Evolutionary conservation across 2,888 invertebrate genomes (phyloP).

Genomic region (Nomada hirtipes): DNA sequence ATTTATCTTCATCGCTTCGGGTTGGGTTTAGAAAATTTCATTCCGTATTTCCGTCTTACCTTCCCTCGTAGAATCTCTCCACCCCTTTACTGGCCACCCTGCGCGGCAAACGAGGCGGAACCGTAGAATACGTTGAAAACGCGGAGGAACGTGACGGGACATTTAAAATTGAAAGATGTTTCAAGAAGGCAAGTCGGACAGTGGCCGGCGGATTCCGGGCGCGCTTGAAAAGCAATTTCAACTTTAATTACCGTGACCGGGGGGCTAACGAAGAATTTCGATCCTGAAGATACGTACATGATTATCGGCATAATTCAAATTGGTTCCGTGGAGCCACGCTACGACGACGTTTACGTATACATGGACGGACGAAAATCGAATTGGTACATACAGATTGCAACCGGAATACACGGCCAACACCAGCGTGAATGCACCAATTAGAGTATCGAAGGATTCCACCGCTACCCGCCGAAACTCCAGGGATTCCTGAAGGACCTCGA

Average conservation of each 20-base stretch:
- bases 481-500: constrained; percentile 81
- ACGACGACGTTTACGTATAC: constrained; percentile 56
- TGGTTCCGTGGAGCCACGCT: constrained; percentile 50
- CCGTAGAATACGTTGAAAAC: constrained; percentile 1
- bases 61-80: too few relatives aligned
- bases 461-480: constrained; percentile 78
- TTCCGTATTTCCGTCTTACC: too few relatives aligned
- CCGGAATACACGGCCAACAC: constrained; percentile 70
- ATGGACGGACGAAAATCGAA: constrained; percentile 62
- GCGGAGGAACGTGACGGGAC: constrained; percentile 37
- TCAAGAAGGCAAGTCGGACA: constrained; percentile 28
- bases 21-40: too few relatives aligned
- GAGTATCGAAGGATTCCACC: constrained; percentile 81
- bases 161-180: constrained; percentile 23
- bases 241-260: constrained; percentile 57
- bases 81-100: background rate
- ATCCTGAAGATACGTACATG: constrained; percentile 58
- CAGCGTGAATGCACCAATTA: constrained; percentile 81
- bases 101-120: background rate
- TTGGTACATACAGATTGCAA: constrained; percentile 66
- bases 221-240: constrained; percentile 59
- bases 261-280: constrained; percentile 53
- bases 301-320: constrained; percentile 66
- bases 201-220: constrained; percentile 46
- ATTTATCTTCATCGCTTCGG: too few relatives aligned